Conservation (phyloP, 2,113 vertebrate genomes). For the Pica pica region DNA sequence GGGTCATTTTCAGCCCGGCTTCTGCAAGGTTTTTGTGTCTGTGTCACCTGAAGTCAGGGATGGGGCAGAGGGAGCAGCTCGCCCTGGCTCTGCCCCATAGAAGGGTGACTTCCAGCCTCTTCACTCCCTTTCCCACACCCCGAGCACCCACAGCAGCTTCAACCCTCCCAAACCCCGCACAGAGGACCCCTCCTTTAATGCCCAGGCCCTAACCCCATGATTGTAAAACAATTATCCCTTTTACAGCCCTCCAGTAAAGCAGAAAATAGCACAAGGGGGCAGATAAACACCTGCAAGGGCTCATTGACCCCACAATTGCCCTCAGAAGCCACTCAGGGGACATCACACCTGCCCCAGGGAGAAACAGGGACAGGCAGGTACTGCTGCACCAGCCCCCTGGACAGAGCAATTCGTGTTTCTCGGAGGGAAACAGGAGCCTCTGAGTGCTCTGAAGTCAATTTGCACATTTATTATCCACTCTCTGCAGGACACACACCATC, state of each 20-base stretch:
- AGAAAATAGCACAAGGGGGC: background rate
- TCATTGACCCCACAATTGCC: background rate
- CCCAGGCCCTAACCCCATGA: background rate
- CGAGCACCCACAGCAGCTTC: background rate
- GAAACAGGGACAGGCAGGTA: fast-evolving
- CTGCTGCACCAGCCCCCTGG: too few relatives aligned
- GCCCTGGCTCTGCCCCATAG: fast-evolving
- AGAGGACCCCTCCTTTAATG: background rate
- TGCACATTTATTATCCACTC: background rate
- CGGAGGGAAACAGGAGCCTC: background rate
- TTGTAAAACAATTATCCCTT: background rate
- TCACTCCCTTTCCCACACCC: background rate
- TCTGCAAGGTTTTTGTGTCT: fast-evolving
- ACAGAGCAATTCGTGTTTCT: fast-evolving
- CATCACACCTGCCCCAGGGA: fast-evolving
- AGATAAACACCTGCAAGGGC: background rate
- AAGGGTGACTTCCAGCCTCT: background rate
- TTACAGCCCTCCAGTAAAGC: background rate
- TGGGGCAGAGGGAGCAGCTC: background rate
- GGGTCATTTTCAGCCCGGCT: background rate
- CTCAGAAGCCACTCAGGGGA: background rate
- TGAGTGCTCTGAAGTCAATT: fast-evolving
- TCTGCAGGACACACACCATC: background rate
- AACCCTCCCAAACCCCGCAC: background rate
- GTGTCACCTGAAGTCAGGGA: fast-evolving